Conservation (phyloP, 1,140 invertebrate species). For the Neuroterus valhalla region DNA sequence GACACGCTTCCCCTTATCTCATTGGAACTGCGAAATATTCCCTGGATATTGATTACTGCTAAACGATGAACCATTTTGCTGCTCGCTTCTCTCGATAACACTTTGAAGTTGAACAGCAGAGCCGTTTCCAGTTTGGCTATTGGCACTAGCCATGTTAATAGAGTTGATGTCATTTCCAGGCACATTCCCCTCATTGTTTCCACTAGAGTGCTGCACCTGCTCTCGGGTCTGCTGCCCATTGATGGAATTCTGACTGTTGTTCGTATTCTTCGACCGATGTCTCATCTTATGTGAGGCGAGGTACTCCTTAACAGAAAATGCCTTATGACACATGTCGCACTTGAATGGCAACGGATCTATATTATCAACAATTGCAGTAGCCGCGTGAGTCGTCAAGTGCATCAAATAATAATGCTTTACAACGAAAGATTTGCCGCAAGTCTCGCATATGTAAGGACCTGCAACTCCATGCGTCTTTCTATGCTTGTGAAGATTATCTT, state of each 20-base stretch:
- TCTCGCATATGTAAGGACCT: slow-evolving; percentile 82
- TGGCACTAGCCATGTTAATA: slow-evolving; percentile 55
- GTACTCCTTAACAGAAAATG: slow-evolving; percentile 75
- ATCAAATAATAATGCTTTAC: slow-evolving; percentile 82
- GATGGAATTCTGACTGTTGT: slow-evolving; percentile 42
- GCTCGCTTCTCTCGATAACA: slow-evolving; percentile 65
- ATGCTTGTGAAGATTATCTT: slow-evolving; percentile 86
- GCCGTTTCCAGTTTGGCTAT: slow-evolving; percentile 57
- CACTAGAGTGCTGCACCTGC: slow-evolving; percentile 47
- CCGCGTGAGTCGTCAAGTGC: slow-evolving; percentile 75
- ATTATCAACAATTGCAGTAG: slow-evolving; percentile 59
- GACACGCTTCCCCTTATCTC: slow-evolving; percentile 74
- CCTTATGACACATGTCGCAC: slow-evolving; percentile 77
- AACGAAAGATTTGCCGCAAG: slow-evolving; percentile 84
- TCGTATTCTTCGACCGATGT: slow-evolving; percentile 69
- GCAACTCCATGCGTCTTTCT: slow-evolving; percentile 80
- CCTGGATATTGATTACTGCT: slow-evolving; percentile 67
- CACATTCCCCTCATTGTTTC: slow-evolving; percentile 38
- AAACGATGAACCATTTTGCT: slow-evolving; percentile 59
- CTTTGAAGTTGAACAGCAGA: slow-evolving; percentile 68
- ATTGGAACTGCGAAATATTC: slow-evolving; percentile 72
- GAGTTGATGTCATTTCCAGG: slow-evolving; percentile 31
- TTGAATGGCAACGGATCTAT: slow-evolving; percentile 74
- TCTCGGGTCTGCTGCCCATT: slow-evolving; percentile 40
- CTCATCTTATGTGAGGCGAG: slow-evolving; percentile 74